These are phyloP conservation scores for Tenebrio molitor DNA, from an alignment of 1,140 invertebrate genomes.

Conservation along the genomic window DNA sequence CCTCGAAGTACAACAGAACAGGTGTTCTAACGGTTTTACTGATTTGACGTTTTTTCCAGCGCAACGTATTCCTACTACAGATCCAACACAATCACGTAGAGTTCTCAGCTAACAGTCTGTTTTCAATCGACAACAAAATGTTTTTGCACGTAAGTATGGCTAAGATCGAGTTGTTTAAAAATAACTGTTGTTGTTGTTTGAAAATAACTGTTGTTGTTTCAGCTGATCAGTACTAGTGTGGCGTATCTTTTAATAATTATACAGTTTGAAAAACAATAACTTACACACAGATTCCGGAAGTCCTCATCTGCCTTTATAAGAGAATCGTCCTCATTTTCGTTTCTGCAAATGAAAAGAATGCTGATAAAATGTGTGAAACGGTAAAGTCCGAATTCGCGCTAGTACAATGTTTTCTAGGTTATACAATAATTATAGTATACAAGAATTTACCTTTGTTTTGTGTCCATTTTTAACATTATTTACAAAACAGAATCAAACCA, in stretches of 20 bases:
- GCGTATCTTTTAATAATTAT: not conserved
- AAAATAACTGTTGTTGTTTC: constrained; percentile 12
- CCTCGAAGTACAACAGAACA: constrained; percentile 34
- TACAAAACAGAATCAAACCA: no score
- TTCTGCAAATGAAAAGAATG: no score
- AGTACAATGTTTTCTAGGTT: no score
- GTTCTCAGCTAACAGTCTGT: constrained; percentile 41
- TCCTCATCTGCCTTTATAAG: not conserved
- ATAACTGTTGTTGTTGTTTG: no score
- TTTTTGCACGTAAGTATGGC: constrained; percentile 39
- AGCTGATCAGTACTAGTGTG: constrained; percentile 7
- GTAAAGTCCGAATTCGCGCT: no score
- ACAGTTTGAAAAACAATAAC: constrained; percentile 19
- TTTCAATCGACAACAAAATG: constrained; percentile 45
- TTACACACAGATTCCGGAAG: not conserved
- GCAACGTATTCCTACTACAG: constrained; percentile 44
- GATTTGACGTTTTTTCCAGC: no score
- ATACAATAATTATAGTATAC: no score
- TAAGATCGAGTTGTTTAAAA: not conserved
- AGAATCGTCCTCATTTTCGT: not conserved
- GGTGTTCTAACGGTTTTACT: no score
- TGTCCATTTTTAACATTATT: no score
- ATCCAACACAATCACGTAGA: constrained; percentile 34
- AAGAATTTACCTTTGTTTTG: no score
- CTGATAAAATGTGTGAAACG: no score